These are phyloP conservation scores for Ophion costatus DNA, from an alignment of 2,888 invertebrate genomes.

Conservation along the genomic window DNA sequence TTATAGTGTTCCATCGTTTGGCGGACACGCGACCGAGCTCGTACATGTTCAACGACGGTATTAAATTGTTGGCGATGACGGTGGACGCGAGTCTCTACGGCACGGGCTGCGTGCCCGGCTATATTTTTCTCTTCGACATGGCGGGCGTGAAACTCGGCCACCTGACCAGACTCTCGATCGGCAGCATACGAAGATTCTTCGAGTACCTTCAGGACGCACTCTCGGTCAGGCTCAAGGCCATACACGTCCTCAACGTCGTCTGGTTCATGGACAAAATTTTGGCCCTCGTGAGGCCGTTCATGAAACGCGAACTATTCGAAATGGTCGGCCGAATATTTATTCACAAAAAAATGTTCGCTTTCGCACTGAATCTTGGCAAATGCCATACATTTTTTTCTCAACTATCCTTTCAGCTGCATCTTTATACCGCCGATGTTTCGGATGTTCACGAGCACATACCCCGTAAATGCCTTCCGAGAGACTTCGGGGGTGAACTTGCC, in stretches of 20 bases:
- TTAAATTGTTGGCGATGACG: conserved; percentile 87
- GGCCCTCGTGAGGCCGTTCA: conserved; percentile 83
- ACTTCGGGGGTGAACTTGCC: conserved; percentile 86
- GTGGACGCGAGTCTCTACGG: conserved; percentile 86
- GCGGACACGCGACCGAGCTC: conserved; percentile 85
- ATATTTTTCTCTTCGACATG: conserved; percentile 89
- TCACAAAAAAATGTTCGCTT: not conserved
- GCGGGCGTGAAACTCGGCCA: conserved; percentile 87
- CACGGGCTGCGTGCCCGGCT: conserved; percentile 87
- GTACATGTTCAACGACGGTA: conserved; percentile 86
- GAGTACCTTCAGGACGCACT: conserved; percentile 89
- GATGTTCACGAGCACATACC: conserved; percentile 85
- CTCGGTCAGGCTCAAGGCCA: conserved; percentile 87
- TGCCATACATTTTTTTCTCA: conserved; percentile 29
- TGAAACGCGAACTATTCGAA: conserved; percentile 83
- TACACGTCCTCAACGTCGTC: conserved; percentile 87
- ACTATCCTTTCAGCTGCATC: conserved; percentile 85
- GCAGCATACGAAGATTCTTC: conserved; percentile 87
- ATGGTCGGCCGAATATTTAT: conserved; percentile 76
- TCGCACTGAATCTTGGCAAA: not conserved
- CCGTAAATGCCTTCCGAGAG: conserved; percentile 85
- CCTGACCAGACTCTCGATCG: conserved; percentile 86
- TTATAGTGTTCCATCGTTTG: conserved; percentile 87
- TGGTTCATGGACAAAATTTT: conserved; percentile 84
- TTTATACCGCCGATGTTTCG: conserved; percentile 86